A percentile compares a stretch with the other conserved stretches of the same genome.
Conservation (phyloP, 2,113 vertebrate genomes). For the Caracal caracal region DNA sequence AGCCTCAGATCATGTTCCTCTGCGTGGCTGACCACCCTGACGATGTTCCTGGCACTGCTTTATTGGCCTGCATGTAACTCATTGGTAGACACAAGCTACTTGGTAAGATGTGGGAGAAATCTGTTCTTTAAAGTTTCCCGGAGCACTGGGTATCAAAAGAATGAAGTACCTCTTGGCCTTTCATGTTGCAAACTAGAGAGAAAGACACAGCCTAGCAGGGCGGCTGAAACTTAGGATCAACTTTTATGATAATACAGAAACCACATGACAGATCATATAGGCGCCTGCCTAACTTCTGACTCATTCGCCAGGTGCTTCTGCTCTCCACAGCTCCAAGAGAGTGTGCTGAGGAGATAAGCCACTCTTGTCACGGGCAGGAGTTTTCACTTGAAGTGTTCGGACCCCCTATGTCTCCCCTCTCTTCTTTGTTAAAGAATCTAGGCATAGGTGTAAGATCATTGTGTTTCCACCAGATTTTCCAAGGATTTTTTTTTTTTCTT, state of each 20-base stretch:
- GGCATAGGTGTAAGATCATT: background rate
- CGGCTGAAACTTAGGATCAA: constrained; percentile 24
- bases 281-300: constrained; percentile 10
- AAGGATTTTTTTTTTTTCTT: background rate
- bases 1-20: background rate
- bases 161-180: constrained; percentile 71
- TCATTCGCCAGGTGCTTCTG: background rate
- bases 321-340: background rate
- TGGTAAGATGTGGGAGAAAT: constrained; percentile 76
- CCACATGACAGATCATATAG: constrained; percentile 49
- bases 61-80: constrained; percentile 56
- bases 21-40: background rate
- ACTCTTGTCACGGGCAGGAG: background rate
- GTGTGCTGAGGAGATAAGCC: background rate
- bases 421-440: background rate
- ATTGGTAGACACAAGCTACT: constrained; percentile 54
- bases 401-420: background rate
- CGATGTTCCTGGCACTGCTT: constrained; percentile 14
- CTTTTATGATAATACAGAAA: constrained; percentile 62
- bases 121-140: constrained; percentile 75
- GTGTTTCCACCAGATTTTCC: background rate
- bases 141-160: constrained; percentile 79
- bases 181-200: constrained; percentile 69
- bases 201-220: constrained; percentile 62
- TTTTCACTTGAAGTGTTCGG: background rate